Evolutionary conservation across 2,888 invertebrate species (phyloP), one percentile per base, ranked within the genome.

Genomic region (Hylaea fasciaria): DNA sequence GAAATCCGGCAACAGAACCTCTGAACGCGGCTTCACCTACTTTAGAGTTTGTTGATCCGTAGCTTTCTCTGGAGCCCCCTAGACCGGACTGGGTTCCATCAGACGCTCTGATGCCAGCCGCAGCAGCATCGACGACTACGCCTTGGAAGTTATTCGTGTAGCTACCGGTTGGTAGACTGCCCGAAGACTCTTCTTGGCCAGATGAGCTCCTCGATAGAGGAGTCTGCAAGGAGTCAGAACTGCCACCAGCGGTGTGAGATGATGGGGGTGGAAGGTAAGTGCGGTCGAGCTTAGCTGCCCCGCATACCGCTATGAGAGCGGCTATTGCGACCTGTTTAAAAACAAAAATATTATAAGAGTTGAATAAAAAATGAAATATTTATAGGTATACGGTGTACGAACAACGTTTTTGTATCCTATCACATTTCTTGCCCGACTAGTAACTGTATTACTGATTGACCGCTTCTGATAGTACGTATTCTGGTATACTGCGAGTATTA

Each of bases 21-120:
- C 70, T 80, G 57, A 92, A 92, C 0, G 91, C 92, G 4, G 90
- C 91, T 12, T 83, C 85, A 17, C 92, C 92, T 11, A 92, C 92
- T 80, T 86, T 92, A 0, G 91, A 91, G 56, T 85, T 71, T 0
- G 73, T 76, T 5, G 91, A 91, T n/a, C 92, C 91, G 46, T 92
- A 92, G 0, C 84, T 70, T 1, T 70, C 65, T 66, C 91, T 83
- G 0, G 87, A 76, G 4, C 70, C 85, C 49, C 92, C 91, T 7
- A 92, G 77, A 10, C 87, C 90, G 2, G 83, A 79, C 37, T 69
- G 62, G 45, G 81, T 83, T 17, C 62, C 75, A 10, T 78, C 74
- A 13, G 84, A 80, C 0, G 85, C 73, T 65, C 91, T 83, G 3
- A 83, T 88, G 0, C 89, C 90, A 45, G 89, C 79, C 2, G 81